Evolutionary conservation across 2,888 invertebrate species (phyloP).

Genomic region (Xylophagus ater): DNA sequence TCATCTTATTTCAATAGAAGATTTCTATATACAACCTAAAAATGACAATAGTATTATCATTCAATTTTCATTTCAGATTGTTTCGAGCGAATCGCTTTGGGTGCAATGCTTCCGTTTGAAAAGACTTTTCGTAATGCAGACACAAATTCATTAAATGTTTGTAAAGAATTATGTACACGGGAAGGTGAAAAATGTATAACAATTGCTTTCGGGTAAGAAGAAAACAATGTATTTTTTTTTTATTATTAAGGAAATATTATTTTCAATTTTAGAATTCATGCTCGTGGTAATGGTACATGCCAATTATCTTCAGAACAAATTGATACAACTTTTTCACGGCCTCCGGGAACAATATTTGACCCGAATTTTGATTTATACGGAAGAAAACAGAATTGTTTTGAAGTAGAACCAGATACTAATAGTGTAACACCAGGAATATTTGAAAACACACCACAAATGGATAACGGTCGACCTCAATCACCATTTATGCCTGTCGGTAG

Average conservation of each 20-base stretch:
- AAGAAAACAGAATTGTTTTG: conserved; percentile 43
- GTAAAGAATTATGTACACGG: conserved; percentile 52
- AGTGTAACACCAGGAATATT: background rate
- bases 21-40: no score
- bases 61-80: conserved; percentile 42
- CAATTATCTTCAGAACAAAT: conserved; percentile 43
- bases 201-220: conserved; percentile 51
- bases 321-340: conserved; percentile 40
- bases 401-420: conserved; percentile 21
- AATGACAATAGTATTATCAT: no score
- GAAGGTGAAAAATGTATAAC: conserved; percentile 50
- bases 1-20: no score
- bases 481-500: conserved; percentile 7
- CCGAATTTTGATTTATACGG: conserved; percentile 53
- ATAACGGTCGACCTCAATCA: conserved; percentile 5
- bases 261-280: conserved; percentile 42
- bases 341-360: conserved; percentile 44
- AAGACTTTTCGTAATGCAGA: conserved; percentile 51
- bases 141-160: conserved; percentile 48
- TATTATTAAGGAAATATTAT: conserved; percentile 2
- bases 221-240: conserved; percentile 4
- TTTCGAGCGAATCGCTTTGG: conserved; percentile 52
- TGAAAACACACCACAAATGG: background rate
- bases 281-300: conserved; percentile 52
- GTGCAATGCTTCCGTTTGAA: conserved; percentile 47